Evolutionary conservation across 2,888 invertebrate species (phyloP).

Genomic region (Uropetala carovei): DNA sequence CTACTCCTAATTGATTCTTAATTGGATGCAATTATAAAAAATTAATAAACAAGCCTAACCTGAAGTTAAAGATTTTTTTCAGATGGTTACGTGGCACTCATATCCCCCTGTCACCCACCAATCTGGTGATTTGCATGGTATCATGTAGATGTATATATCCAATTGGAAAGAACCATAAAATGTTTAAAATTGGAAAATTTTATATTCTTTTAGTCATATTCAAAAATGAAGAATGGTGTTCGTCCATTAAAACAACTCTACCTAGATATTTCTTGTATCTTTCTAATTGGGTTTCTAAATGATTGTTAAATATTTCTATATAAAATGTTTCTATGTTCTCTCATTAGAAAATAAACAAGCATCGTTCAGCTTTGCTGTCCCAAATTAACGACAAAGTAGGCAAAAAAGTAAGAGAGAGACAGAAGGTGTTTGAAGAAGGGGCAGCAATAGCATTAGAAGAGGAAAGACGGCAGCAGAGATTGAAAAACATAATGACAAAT

Average conservation of each 20-base stretch:
- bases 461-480: slow-evolving; percentile 77
- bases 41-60: neutral
- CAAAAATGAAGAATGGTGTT: neutral
- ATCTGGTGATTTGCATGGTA: no score
- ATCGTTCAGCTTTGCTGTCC: slow-evolving; percentile 46
- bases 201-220: neutral
- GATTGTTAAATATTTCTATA: neutral
- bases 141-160: no score
- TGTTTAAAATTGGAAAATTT: neutral
- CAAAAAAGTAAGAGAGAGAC: slow-evolving; percentile 79
- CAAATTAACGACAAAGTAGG: slow-evolving; percentile 83
- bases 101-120: no score
- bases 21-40: neutral
- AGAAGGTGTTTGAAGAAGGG: slow-evolving; percentile 82
- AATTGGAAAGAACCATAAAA: no score
- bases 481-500: slow-evolving; percentile 76
- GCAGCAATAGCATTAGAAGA: slow-evolving; percentile 80
- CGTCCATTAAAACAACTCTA: neutral
- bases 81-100: no score
- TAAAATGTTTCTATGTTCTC: slow-evolving; percentile 76
- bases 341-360: slow-evolving; percentile 14
- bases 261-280: neutral
- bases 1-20: neutral
- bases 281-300: neutral
- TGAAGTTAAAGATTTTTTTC: neutral